Evolutionary conservation across 2,797 vertebrate genomes (phyloP), one percentile per base, ranked within the genome.

Genomic region (Spinibarbus caldwelli): DNA sequence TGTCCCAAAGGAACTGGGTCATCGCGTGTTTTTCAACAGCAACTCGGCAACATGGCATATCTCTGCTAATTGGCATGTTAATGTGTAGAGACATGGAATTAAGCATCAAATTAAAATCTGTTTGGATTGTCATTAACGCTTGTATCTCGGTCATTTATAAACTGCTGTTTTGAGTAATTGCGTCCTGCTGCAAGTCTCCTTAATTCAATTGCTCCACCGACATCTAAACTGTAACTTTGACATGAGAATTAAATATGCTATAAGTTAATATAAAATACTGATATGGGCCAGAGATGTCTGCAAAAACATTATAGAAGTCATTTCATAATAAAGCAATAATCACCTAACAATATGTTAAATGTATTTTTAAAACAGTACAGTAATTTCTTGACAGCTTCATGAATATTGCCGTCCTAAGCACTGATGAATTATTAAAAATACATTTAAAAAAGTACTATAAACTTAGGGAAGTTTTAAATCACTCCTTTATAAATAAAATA

Each of bases 41-140:
- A n/a, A n/a, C n/a, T 36, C 26, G 19, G 14, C 47, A 84, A n/a
- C 75, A n/a, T 54, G 43, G 36, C 49, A 34, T 68, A 23, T 21
- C 45, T 70, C n/a, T 59, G 47, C 47, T 70, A 70, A 84, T 68
- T 84, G 64, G 21, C 83, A 84, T n/a, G 15, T 57, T 78, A 84
- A 70, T 70, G 64, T 70, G 64, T 54, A 43, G 75, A 77, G 73
- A 70, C 64, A 70, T 59, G 15, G 21, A 70, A 70, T 78, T 78
- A 78, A 57, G 31, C 75, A 70, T 84, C 75, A 43, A 45, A 84
- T 84, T 78, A 84, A 76, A 84, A 66, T 84, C 73, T 36, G 64
- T 64, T 68, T 68, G 47, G 62, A 52, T 54, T 68, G 73, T 34
- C 62, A 78, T 84, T 84, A 78, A 11, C 5, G 19, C 45, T 52